Conservation (phyloP, 2,888 invertebrate genomes). For the Cheilosia urbana region DNA sequence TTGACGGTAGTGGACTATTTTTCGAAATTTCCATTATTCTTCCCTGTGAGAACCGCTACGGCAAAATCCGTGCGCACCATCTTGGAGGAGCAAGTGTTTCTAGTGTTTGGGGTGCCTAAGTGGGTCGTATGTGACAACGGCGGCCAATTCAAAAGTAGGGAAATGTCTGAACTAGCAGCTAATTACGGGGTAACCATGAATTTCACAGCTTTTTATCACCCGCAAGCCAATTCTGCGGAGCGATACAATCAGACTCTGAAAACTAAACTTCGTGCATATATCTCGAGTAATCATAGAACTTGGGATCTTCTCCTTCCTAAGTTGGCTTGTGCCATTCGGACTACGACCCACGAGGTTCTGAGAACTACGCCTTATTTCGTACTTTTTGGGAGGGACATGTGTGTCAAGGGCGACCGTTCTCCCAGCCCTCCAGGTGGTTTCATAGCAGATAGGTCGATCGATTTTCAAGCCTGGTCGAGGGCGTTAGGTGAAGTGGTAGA, state of each 20-base stretch:
- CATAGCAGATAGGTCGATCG: not conserved
- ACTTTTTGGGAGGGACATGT: slow-evolving; percentile 22
- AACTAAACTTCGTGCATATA: slow-evolving; percentile 15
- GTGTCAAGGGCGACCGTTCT: not conserved
- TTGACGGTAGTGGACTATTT: slow-evolving; percentile 48
- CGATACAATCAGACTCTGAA: slow-evolving; percentile 10
- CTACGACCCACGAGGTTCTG: slow-evolving; percentile 31
- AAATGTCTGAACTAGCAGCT: not conserved
- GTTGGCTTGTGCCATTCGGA: slow-evolving; percentile 30
- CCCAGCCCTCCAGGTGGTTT: not conserved
- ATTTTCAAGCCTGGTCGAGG: not conserved
- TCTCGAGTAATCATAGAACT: slow-evolving; percentile 30
- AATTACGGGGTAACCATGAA: slow-evolving; percentile 1
- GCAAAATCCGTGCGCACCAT: slow-evolving; percentile 13
- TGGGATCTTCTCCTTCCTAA: slow-evolving; percentile 28
- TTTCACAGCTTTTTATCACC: slow-evolving; percentile 30
- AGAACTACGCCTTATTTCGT: slow-evolving; percentile 20
- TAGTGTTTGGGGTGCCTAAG: not conserved
- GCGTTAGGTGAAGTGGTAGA: slow-evolving; percentile 3
- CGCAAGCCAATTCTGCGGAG: slow-evolving; percentile 37
- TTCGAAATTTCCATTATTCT: slow-evolving; percentile 52
- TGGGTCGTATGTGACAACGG: slow-evolving; percentile 34
- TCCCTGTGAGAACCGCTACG: slow-evolving; percentile 40
- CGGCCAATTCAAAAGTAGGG: slow-evolving; percentile 14
- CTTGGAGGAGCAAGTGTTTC: slow-evolving; percentile 15